Percentiles rank a stretch among this genome's conserved stretches.
Evolutionary conservation across 1,140 invertebrate species (phyloP).

Genomic region (Elymnias hypermnestra): DNA sequence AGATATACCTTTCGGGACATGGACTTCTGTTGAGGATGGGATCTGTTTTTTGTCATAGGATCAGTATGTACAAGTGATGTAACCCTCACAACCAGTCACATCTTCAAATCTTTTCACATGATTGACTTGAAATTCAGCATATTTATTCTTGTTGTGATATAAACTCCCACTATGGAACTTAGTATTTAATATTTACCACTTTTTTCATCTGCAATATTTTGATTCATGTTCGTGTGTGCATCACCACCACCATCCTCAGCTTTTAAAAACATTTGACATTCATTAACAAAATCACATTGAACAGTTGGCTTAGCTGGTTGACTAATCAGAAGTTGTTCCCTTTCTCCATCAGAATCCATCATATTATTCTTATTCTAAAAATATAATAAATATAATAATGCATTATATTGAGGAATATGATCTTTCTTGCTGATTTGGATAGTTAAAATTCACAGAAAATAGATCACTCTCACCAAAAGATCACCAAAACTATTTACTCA

Average conservation of each 20-base stretch:
- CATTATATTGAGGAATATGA: no score
- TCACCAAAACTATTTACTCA: no score
- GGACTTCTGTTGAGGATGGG: no score
- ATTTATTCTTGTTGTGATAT: no score
- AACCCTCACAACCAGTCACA: no score
- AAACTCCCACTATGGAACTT: no score
- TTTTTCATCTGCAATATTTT: conserved; percentile 19
- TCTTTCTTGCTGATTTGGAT: no score
- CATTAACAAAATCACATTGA: conserved; percentile 59
- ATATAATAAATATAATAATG: background rate
- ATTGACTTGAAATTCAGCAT: background rate
- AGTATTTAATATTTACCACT: conserved; percentile 22
- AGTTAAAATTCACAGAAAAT: no score
- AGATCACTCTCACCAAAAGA: no score
- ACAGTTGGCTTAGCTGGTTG: conserved; percentile 30
- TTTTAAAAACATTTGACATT: conserved; percentile 62
- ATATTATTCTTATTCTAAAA: conserved; percentile 12
- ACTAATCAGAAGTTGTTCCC: conserved; percentile 37
- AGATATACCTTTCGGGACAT: no score
- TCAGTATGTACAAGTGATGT: no score
- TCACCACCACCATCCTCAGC: conserved; percentile 64
- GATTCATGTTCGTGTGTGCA: conserved; percentile 33
- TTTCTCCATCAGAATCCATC: conserved; percentile 33
- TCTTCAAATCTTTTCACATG: background rate
- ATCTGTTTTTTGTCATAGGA: no score